Evolutionary conservation across 2,797 vertebrate genomes (phyloP), one percentile per base, ranked within the genome.

Genomic region (Hydrophis major): DNA sequence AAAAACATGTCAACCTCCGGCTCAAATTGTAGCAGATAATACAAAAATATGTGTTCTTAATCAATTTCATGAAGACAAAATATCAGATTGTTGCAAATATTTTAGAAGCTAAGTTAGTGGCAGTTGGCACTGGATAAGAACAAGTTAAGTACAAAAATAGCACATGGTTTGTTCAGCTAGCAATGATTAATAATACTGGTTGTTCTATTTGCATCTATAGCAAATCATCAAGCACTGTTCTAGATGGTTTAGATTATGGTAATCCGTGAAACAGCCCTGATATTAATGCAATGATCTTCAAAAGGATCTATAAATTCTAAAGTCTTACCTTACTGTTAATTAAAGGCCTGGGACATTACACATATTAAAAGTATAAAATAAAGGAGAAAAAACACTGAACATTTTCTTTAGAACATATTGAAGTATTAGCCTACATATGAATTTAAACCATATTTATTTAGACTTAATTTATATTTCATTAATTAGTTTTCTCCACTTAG

Each of bases 371-470:
- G 25, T 0, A 0, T 74, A 93, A 94, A 91, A 93, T 37, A 93
- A 95, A 93, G 60, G 60, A 90, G 22, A 92, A 96, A 94, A 94
- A 69, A 86, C 95, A 28, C 16, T 78, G 55, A 92, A 93, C 94
- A 0, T 2, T 8, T 69, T 91, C 66, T 57, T 63, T 88, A 42
- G 20, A 95, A 94, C 28, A 91, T 74, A 87, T n/a, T 63, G 13
- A 0, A 74, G 60, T 89, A 93, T 93, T 53, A 92, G 69, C n/a
- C 53, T 0, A 27, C 22, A 87, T 63, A 92, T 63, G 32, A 92
- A 61, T 11, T 56, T 0, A 0, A 87, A 92, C 11, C 1, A 25
- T 83, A 20, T 88, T 93, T 91, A 92, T 87, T 37, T 59, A 55
- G 69, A 93, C 27, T 55, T 87, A 87, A 50, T 74, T 95, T 78